These are phyloP conservation scores for Perognathus longimembris DNA, from an alignment of 2,113 vertebrate genomes.

Conservation along the genomic window DNA sequence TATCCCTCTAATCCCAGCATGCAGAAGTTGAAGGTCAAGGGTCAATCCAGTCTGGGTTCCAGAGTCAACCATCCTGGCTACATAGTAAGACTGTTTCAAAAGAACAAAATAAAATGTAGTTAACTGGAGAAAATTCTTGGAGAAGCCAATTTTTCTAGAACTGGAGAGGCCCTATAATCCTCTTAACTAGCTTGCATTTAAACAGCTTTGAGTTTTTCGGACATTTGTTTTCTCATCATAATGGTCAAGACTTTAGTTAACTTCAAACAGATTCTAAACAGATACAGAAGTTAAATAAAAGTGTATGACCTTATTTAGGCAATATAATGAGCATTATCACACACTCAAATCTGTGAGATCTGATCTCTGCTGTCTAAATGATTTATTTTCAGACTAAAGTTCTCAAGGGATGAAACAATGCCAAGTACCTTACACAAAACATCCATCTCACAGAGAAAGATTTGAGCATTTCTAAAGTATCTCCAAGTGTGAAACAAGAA, in stretches of 20 bases:
- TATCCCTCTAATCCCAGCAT: no score
- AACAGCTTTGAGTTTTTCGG: slow-evolving; percentile 49
- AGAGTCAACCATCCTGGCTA: no score
- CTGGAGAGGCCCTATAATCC: slow-evolving; percentile 11
- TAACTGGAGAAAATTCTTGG: neutral
- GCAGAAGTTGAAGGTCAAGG: no score
- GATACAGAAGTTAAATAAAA: neutral
- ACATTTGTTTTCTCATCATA: slow-evolving; percentile 58
- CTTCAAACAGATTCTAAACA: slow-evolving; percentile 41
- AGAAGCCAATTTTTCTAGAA: slow-evolving; percentile 48
- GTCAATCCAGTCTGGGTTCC: no score
- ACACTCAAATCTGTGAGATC: slow-evolving; percentile 9
- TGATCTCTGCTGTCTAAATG: neutral
- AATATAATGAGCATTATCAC: slow-evolving; percentile 30
- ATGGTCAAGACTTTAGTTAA: slow-evolving; percentile 48
- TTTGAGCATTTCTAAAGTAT: slow-evolving; percentile 3
- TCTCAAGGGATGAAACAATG: neutral
- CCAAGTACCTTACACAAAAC: neutral
- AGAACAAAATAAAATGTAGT: neutral
- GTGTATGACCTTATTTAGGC: neutral
- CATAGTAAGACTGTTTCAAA: no score
- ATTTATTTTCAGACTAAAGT: neutral
- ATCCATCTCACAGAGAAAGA: neutral
- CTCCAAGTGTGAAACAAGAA: slow-evolving; percentile 6
- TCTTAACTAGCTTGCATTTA: slow-evolving; percentile 12